Evolutionary conservation across 2,797 vertebrate species (phyloP).

Genomic region (Eospalax fontanierii): DNA sequence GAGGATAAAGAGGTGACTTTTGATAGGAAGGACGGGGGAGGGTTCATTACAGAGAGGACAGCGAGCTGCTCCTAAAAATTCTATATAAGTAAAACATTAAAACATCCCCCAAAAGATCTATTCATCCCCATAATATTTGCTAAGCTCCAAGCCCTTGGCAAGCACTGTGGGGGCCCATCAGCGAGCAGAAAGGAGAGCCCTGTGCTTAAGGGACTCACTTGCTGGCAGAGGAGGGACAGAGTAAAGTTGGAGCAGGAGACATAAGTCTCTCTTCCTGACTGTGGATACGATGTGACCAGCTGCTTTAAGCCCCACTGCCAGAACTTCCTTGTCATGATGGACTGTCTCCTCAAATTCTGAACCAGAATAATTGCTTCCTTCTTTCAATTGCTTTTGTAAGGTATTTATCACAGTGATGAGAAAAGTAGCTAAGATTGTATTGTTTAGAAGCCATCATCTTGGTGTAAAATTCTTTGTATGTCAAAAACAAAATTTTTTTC

Average conservation of each 20-base stretch:
- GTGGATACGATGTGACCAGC: no score
- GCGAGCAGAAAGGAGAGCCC: not conserved
- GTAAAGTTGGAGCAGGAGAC: not conserved
- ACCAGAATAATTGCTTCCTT: no score
- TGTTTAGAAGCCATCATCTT: constrained; percentile 1
- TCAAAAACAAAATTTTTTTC: constrained; percentile 19
- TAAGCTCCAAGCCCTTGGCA: not conserved
- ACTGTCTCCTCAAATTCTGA: no score
- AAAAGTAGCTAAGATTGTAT: no score
- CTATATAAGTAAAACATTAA: not conserved
- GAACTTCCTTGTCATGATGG: no score
- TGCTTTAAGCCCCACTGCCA: no score
- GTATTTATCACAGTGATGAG: no score
- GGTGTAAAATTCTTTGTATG: constrained; percentile 45
- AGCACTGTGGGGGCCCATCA: not conserved
- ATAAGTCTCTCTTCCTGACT: no score
- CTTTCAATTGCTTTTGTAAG: no score
- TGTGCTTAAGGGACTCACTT: not conserved
- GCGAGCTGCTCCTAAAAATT: not conserved
- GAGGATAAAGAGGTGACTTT: not conserved
- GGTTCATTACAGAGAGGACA: not conserved
- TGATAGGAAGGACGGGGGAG: not conserved
- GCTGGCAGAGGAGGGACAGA: not conserved
- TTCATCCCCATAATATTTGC: not conserved
- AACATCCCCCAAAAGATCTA: not conserved